Conservation (phyloP, 2,113 vertebrate species). For the Psephotus haematonotus region DNA sequence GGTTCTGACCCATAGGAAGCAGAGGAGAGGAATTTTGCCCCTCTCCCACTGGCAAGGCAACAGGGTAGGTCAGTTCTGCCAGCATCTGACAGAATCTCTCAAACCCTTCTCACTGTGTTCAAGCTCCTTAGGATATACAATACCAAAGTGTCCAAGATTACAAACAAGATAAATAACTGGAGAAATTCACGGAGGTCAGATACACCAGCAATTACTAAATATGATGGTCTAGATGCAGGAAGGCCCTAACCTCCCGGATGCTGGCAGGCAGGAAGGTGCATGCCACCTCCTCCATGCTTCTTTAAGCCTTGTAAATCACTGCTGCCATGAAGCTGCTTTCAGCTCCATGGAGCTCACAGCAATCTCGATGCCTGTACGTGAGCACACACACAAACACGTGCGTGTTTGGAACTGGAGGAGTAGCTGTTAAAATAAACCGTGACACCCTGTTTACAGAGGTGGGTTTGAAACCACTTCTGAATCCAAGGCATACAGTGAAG, state of each 20-base stretch:
- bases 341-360: neutral
- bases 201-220: neutral
- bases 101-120: neutral
- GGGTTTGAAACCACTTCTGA: neutral
- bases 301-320: neutral
- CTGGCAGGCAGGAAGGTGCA: neutral
- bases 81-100: neutral
- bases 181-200: neutral
- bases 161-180: neutral
- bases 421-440: neutral
- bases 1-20: neutral
- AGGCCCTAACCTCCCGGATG: neutral
- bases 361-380: neutral
- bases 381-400: neutral
- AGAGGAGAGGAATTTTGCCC: neutral
- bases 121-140: neutral
- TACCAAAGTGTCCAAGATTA: neutral
- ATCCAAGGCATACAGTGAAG: fast-evolving
- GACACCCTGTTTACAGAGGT: neutral
- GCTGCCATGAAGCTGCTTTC: neutral
- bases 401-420: neutral
- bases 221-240: neutral
- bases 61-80: neutral
- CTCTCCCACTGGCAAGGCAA: neutral
- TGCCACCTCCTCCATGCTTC: neutral